Evolutionary conservation across 2,797 vertebrate species (phyloP).

Genomic region (Mus spretus): DNA sequence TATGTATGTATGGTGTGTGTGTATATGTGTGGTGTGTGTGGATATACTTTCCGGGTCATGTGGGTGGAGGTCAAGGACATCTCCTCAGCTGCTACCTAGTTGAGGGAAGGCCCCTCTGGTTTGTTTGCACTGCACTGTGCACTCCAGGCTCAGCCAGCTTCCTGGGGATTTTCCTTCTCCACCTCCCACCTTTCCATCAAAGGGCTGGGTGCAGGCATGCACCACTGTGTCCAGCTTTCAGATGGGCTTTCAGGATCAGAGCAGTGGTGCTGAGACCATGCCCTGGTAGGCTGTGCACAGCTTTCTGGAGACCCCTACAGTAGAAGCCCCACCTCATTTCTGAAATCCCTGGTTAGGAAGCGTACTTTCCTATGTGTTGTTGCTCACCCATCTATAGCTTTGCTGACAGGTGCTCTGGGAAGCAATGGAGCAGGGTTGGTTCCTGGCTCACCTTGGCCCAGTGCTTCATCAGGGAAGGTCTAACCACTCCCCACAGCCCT

Average conservation of each 20-base stretch:
- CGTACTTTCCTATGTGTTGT: neutral
- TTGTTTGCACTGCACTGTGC: neutral
- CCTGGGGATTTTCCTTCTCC: neutral
- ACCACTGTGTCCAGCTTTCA: too few species aligned
- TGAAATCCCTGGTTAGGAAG: neutral
- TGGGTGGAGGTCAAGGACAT: neutral
- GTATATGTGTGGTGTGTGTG: too few species aligned
- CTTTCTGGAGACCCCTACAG: neutral
- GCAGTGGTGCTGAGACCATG: neutral
- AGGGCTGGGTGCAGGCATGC: neutral
- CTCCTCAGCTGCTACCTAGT: neutral
- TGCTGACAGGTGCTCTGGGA: slow-evolving; percentile 29
- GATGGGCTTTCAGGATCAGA: neutral
- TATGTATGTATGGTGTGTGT: too few species aligned
- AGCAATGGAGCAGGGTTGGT: neutral
- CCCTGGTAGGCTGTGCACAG: rapidly evolving
- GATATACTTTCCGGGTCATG: neutral
- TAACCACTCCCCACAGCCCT: neutral
- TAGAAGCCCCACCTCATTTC: neutral
- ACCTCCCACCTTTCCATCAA: neutral
- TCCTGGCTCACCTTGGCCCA: slow-evolving; percentile 12
- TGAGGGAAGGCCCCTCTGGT: neutral
- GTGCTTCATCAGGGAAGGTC: slow-evolving; percentile 38
- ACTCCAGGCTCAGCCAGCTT: neutral
- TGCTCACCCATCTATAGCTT: neutral